phyloP scores from a whole-genome alignment of 2,888 invertebrate genomes.

The Druceiella hillmani region DNA sequence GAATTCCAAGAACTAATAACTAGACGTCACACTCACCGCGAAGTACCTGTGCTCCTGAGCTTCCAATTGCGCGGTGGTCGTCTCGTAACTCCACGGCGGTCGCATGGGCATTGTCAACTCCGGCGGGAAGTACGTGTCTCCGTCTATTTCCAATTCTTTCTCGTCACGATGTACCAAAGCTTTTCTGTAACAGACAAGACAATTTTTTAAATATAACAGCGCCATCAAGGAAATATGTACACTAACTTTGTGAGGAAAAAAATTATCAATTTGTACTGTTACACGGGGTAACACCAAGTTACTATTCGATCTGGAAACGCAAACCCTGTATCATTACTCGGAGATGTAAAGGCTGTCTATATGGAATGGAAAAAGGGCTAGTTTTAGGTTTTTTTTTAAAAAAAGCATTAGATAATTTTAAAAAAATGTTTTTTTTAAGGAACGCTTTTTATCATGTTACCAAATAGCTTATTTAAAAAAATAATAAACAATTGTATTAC shows the following conservation, averaged over 20 bases:
- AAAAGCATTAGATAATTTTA: no score
- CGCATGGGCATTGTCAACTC: conserved; percentile 76
- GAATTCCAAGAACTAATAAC: not conserved
- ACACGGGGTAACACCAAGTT: no score
- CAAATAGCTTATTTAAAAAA: no score
- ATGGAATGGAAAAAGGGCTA: no score
- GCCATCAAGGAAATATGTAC: not conserved
- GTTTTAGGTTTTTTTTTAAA: no score
- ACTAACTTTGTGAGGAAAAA: not conserved
- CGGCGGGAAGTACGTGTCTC: conserved; percentile 60
- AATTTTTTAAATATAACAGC: not conserved
- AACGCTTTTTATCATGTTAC: no score
- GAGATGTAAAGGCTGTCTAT: no score
- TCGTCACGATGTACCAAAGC: conserved; percentile 51
- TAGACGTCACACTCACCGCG: conserved; percentile 42
- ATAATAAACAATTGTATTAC: no score
- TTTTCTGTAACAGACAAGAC: conserved; percentile 28
- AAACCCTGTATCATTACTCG: no score
- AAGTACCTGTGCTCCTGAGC: conserved; percentile 80
- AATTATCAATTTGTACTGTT: no score
- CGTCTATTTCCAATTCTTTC: conserved; percentile 62
- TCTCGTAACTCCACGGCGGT: conserved; percentile 78
- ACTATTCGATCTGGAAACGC: no score
- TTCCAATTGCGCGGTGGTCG: conserved; percentile 68
- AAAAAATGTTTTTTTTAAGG: no score